Conservation (phyloP, 2,888 invertebrate species). For the Melanophora roralis region DNA sequence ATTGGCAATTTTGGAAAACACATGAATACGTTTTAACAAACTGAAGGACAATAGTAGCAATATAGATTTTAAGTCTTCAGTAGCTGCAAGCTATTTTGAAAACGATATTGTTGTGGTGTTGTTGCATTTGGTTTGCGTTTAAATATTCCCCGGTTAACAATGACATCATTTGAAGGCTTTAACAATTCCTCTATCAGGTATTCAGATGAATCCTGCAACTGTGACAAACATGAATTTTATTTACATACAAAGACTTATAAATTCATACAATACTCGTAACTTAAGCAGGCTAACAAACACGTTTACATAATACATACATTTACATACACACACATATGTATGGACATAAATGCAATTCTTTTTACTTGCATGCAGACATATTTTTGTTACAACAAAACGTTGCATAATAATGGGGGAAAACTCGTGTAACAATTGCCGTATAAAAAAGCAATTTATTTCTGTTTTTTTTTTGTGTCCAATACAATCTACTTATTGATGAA, state of each 20-base stretch:
- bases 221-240: constrained; percentile 42
- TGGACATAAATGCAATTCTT: neutral
- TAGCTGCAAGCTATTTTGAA: too few species aligned
- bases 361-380: neutral
- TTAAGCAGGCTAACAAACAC: neutral
- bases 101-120: neutral
- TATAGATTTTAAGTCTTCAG: neutral
- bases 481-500: neutral
- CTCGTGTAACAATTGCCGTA: neutral
- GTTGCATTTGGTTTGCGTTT: neutral
- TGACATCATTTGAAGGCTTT: constrained; percentile 44
- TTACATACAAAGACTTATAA: constrained; percentile 5
- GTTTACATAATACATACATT: too few species aligned
- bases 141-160: constrained; percentile 42
- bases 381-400: too few species aligned
- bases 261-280: too few species aligned
- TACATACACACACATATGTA: neutral
- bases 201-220: constrained; percentile 39
- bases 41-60: neutral
- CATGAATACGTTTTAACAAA: neutral
- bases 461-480: neutral
- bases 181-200: constrained; percentile 25
- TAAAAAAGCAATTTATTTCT: constrained; percentile 31
- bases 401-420: constrained; percentile 31
- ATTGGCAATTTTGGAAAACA: constrained; percentile 52